A percentile compares a stretch with the other conserved stretches of the same genome.
Conservation (phyloP, 2,113 vertebrate species). For the Acanthochromis polyacanthus region DNA sequence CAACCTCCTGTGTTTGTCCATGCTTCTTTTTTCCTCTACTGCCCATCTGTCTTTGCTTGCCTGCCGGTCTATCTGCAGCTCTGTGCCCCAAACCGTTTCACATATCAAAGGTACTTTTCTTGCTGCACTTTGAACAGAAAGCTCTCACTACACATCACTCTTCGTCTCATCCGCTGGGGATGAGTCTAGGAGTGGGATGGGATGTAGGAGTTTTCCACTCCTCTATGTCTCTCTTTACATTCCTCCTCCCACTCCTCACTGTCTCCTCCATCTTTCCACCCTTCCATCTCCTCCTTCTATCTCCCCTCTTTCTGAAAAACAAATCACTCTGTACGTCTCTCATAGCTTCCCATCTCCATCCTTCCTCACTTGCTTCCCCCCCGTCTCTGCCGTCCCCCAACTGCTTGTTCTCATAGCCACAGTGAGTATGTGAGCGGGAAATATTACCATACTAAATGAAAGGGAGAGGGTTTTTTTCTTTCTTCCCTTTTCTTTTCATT, state of each 20-base stretch:
- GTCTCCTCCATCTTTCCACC: constrained; percentile 50
- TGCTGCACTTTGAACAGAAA: constrained; percentile 53
- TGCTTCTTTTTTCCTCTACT: constrained; percentile 14
- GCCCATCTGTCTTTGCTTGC: constrained; percentile 42
- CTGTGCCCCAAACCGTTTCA: constrained; percentile 49
- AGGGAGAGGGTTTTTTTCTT: constrained; percentile 65
- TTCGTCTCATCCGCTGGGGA: constrained; percentile 45
- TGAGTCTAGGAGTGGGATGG: constrained; percentile 42
- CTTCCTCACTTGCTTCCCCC: constrained; percentile 48
- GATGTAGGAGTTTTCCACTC: constrained; percentile 45
- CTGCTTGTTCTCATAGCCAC: constrained; percentile 74
- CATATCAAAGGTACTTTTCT: constrained; percentile 64
- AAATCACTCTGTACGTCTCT: constrained; percentile 61
- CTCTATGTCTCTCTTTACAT: constrained; percentile 31
- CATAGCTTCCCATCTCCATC: constrained; percentile 58
- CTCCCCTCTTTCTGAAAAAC: constrained; percentile 50
- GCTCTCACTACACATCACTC: constrained; percentile 36
- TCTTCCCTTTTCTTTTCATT: constrained; percentile 76
- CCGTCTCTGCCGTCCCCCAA: constrained; percentile 63
- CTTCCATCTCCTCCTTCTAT: constrained; percentile 44
- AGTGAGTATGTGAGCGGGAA: constrained; percentile 78
- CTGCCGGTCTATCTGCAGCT: constrained; percentile 26
- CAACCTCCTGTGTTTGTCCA: constrained; percentile 31
- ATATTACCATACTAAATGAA: constrained; percentile 84
- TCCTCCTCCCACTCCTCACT: constrained; percentile 33